Evolutionary conservation across 2,888 invertebrate genomes (phyloP), one percentile per base, ranked within the genome.

Genomic region (Callyntrura guangdongensis): DNA sequence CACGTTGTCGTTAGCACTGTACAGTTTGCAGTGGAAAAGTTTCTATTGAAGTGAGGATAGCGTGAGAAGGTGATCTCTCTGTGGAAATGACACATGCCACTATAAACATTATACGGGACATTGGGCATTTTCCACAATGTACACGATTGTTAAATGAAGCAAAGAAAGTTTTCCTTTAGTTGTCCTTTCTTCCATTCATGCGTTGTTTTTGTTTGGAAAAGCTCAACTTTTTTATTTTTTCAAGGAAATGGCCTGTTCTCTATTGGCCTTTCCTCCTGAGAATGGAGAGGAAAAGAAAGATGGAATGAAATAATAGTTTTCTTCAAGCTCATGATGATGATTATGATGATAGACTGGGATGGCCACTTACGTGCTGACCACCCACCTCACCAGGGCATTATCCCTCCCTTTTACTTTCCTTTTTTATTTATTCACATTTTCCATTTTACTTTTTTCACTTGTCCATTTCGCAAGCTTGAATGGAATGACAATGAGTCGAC

Each of bases 101-200:
- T 14, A 61, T 45, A 45, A 11, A 22, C 74, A 74, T 85, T 85
- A 17, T 49, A 22, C 49, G 74, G 74, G 6, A 74, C 74, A 74
- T 74, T 17, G 49, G 74, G 74, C n/a, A 49, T 74, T 74, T 74
- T 61, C 59, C 69, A 36, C 84, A 53, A 77, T 74, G n/a, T 69
- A 77, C 61, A 86, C 6, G 61, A 86, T 82, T 88, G 82, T 69
- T 88, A 88, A 88, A 88, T 88, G 88, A 88, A 88, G 69, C 72
- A 25, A 59, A 72, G 47, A 25, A 74, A 86, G 12, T 27, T 61
- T 74, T 86, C n/a, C 25, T 27, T 36, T 49, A 61, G 45, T 82
- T 87, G 86, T 79, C 67, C 79, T 67, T n/a, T 36, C 79, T 77
- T 47, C 59, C 86, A 77, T 74, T 74, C 77, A 86, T 45, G 59